Evolutionary conservation across 92 coral and sea anemone genomes (phyloP).

Genomic region (Paragorgia papillata): DNA sequence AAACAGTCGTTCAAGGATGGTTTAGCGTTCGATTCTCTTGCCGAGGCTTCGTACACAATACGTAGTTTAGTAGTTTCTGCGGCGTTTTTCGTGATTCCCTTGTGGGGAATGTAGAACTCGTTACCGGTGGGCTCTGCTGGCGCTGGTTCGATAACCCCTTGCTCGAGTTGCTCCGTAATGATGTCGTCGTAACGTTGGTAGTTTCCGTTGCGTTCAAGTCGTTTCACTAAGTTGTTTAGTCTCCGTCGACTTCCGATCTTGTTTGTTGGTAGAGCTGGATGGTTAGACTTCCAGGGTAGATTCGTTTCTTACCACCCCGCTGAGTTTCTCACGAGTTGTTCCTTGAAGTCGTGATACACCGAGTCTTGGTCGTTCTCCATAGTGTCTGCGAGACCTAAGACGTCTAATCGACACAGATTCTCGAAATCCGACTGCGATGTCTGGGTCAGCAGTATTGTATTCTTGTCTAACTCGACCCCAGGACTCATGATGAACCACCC

Average conservation of each 20-base stretch:
- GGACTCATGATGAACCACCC: slow-evolving; percentile 20
- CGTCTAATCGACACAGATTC: slow-evolving; percentile 2
- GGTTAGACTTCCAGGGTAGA: slow-evolving; percentile 29
- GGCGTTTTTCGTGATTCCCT: slow-evolving; percentile 10
- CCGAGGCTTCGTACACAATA: slow-evolving; percentile 27
- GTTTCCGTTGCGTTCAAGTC: neutral
- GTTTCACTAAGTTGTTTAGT: neutral
- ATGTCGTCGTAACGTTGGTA: neutral
- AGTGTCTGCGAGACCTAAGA: slow-evolving; percentile 8
- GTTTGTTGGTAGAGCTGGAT: slow-evolving; percentile 21
- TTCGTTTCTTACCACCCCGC: slow-evolving; percentile 38
- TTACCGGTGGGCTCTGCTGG: neutral
- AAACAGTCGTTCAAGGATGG: slow-evolving; percentile 1
- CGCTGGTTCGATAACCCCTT: slow-evolving; percentile 10
- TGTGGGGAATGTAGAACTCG: slow-evolving; percentile 30
- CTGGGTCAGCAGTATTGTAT: slow-evolving; percentile 13
- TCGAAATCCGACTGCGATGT: slow-evolving; percentile 14
- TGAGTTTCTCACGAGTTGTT: slow-evolving; percentile 11
- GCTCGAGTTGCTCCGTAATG: neutral
- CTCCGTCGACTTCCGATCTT: slow-evolving; percentile 11
- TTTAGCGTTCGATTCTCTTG: neutral
- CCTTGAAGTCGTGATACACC: slow-evolving; percentile 6
- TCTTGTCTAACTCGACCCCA: neutral
- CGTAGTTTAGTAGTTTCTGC: slow-evolving; percentile 8
- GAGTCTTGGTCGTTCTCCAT: slow-evolving; percentile 5